phyloP scores from a whole-genome alignment of 2,888 invertebrate genomes.

The Mythimna loreyi region DNA sequence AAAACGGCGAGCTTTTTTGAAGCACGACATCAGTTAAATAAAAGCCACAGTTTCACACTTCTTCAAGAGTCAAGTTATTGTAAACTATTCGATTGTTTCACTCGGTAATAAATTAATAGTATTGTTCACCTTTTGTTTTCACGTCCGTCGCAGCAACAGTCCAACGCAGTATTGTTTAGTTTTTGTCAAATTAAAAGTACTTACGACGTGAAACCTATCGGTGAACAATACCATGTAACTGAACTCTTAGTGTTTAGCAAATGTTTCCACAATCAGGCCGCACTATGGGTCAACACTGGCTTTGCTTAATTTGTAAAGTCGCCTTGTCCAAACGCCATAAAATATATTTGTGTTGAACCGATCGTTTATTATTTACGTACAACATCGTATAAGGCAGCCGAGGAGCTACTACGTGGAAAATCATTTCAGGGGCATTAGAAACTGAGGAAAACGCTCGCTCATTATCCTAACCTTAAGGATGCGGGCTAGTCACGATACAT shows the following conservation, averaged over 20 bases:
- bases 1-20: neutral
- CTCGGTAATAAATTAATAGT: constrained; percentile 23
- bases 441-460: constrained; percentile 79
- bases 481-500: constrained; percentile 61
- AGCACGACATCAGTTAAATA: neutral
- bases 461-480: constrained; percentile 73
- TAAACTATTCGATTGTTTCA: constrained; percentile 12
- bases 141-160: constrained; percentile 25
- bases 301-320: constrained; percentile 53
- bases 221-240: constrained; percentile 51
- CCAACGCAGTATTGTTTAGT: constrained; percentile 40
- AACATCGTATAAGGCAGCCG: constrained; percentile 51
- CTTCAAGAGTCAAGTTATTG: neutral
- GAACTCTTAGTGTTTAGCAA: constrained; percentile 52
- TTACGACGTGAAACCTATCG: constrained; percentile 29
- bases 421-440: constrained; percentile 79
- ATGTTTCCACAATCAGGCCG: constrained; percentile 53
- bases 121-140: constrained; percentile 40
- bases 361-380: constrained; percentile 50
- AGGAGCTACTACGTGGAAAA: constrained; percentile 58
- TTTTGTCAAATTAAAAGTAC: constrained; percentile 33
- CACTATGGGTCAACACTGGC: constrained; percentile 51
- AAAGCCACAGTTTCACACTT: neutral
- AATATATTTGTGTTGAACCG: constrained; percentile 48
- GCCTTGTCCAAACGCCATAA: constrained; percentile 50